phyloP scores from a whole-genome alignment of 2,113 vertebrate genomes.

The Panthera tigris region DNA sequence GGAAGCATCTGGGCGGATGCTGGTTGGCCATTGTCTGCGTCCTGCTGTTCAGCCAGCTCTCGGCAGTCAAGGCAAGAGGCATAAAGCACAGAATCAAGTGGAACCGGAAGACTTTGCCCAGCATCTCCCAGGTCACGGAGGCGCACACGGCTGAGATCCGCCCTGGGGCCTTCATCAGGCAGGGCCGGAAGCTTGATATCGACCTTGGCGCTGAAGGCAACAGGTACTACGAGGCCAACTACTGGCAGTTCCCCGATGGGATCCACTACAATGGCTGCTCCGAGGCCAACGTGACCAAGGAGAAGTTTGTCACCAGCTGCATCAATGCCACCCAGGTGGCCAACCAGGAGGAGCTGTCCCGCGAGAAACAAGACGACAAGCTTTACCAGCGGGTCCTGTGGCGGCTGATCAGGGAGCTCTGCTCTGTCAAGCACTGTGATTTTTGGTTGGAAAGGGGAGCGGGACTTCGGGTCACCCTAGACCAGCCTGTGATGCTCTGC shows the following conservation, averaged over 20 bases:
- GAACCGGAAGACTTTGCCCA: constrained; percentile 46
- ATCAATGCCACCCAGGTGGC: constrained; percentile 64
- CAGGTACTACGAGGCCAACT: constrained; percentile 73
- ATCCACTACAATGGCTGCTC: constrained; percentile 71
- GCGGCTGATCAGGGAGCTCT: constrained; percentile 71
- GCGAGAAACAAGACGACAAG: constrained; percentile 28
- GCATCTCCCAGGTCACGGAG: neutral
- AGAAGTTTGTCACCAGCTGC: constrained; percentile 66
- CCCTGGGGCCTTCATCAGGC: constrained; percentile 66
- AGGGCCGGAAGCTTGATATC: constrained; percentile 67
- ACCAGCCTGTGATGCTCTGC: neutral
- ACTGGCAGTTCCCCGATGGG: constrained; percentile 75
- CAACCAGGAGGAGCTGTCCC: constrained; percentile 69
- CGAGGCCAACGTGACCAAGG: constrained; percentile 43
- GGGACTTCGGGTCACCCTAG: neutral
- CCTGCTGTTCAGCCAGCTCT: constrained; percentile 52
- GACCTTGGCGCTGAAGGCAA: constrained; percentile 73
- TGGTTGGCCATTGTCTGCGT: constrained; percentile 37
- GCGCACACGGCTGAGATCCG: neutral
- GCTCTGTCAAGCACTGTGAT: constrained; percentile 62
- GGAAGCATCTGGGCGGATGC: constrained; percentile 19
- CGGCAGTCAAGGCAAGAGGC: neutral
- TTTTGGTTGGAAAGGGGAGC: constrained; percentile 39
- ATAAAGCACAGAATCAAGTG: constrained; percentile 70
- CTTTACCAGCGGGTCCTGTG: constrained; percentile 65